These are phyloP conservation scores for Uria lomvia DNA, from an alignment of 2,113 vertebrate species.

Conservation along the genomic window DNA sequence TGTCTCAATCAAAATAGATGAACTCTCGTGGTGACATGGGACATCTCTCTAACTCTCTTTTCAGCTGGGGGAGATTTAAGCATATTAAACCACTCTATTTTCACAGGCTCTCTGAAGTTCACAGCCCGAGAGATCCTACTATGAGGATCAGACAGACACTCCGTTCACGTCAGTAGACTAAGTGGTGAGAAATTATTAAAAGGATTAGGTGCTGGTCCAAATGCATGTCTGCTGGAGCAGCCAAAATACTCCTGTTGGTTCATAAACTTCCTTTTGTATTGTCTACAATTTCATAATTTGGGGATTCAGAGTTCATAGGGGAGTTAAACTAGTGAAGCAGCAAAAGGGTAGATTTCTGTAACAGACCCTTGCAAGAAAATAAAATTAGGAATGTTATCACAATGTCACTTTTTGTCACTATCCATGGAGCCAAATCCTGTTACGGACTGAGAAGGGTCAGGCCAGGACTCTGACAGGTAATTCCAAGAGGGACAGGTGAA, in stretches of 20 bases:
- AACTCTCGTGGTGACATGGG: not conserved
- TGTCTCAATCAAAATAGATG: not conserved
- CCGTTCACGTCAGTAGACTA: not conserved
- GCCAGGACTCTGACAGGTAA: not conserved
- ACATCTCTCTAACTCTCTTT: not conserved
- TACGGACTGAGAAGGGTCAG: fast-evolving
- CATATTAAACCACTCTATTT: not conserved
- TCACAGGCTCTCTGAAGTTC: not conserved
- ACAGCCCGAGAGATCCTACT: not conserved
- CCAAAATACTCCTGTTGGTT: not conserved
- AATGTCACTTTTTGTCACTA: not conserved
- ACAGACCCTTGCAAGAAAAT: not conserved
- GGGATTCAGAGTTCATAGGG: not conserved
- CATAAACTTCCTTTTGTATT: not conserved
- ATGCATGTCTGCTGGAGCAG: not conserved
- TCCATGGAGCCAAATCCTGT: not conserved
- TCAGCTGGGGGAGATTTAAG: not conserved
- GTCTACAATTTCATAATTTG: not conserved
- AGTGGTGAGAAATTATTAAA: slow-evolving; percentile 15
- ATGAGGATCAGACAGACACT: not conserved
- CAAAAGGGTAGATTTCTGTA: not conserved
- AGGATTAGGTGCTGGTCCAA: slow-evolving; percentile 25
- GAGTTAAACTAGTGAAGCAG: not conserved
- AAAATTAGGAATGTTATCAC: not conserved
- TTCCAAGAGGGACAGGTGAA: not conserved